Evolutionary conservation across 1,140 invertebrate genomes (phyloP), one percentile per base, ranked within the genome.

Genomic region (Drosophila sucinea): DNA sequence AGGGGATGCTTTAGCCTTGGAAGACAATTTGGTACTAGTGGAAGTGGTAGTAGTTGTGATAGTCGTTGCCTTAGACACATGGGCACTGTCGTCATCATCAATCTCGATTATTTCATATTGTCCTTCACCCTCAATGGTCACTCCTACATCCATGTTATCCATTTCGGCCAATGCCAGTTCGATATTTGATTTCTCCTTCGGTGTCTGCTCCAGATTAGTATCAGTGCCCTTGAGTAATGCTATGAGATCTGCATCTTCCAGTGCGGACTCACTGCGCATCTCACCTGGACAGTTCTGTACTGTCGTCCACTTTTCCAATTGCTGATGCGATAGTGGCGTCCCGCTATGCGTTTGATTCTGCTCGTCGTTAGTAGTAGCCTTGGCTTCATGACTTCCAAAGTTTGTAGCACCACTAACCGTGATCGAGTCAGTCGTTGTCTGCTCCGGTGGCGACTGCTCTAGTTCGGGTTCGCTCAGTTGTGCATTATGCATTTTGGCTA

Each of bases 91-190:
- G 1, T 63, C 74, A 51, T 92, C 90, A 30, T 89, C 86, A 1
- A 91, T 85, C 61, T 91, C 91, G 74, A 92, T 89, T n/a, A 91
- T 91, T 72, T 90, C 81, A 40, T 85, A 91, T 65, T 91, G 86
- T 0, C 90, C 90, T 51, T 92, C 91, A 6, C 91, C 90, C 57
- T 92, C 91, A 35, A 89, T 91, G 2, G 87, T 91, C 0, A 92
- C 90, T 11, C 81, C 84, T 1, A 78, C 76, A 35, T 87, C 81
- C 8, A 85, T 69, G 35, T 80, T 57, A 11, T 86, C 79, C 17
- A 80, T 29, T 29, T 78, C 70, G 3, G 78, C 77, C 1, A 85
- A 41, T 1, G 67, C 60, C 56, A 79, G 35, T 38, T 90, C 81
- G 44, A 86, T 25, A 10, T 57, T 67, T 4, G 67, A 60, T 32